These are phyloP conservation scores for Brachypteracias leptosomus DNA, from an alignment of 2,113 vertebrate genomes.

Conservation along the genomic window DNA sequence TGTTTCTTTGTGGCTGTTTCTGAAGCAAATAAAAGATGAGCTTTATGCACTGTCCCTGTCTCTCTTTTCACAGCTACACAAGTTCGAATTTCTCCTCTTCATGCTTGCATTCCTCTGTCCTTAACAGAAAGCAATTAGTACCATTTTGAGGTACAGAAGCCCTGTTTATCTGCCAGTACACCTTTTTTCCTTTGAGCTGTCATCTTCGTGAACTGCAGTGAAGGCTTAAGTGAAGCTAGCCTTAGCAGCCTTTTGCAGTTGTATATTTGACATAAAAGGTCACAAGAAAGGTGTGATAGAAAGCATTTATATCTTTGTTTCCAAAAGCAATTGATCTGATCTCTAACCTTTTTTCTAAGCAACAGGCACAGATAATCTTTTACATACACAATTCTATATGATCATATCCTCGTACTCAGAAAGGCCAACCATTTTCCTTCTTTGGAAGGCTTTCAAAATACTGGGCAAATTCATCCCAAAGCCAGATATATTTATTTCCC, in stretches of 20 bases:
- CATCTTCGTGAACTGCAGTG: not conserved
- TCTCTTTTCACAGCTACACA: not conserved
- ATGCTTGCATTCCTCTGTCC: not conserved
- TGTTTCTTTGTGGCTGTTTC: not conserved
- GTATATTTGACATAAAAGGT: not conserved
- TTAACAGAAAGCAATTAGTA: not conserved
- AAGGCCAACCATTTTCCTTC: not conserved
- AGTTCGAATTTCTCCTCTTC: not conserved
- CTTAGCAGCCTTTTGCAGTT: not conserved
- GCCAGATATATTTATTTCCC: not conserved
- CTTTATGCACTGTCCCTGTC: not conserved
- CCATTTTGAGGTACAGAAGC: not conserved
- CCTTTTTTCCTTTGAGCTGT: not conserved
- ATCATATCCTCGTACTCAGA: not conserved
- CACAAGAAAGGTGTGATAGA: not conserved
- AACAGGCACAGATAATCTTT: not conserved
- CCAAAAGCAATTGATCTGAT: not conserved
- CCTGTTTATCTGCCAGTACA: not conserved
- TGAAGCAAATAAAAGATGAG: not conserved
- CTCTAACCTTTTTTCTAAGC: not conserved
- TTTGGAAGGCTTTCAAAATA: not conserved
- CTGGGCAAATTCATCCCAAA: not conserved
- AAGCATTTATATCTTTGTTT: not conserved
- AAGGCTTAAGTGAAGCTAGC: not conserved
- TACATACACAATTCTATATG: not conserved